phyloP scores from a whole-genome alignment of 2,888 invertebrate genomes.

The Andrena chrysosceles region DNA sequence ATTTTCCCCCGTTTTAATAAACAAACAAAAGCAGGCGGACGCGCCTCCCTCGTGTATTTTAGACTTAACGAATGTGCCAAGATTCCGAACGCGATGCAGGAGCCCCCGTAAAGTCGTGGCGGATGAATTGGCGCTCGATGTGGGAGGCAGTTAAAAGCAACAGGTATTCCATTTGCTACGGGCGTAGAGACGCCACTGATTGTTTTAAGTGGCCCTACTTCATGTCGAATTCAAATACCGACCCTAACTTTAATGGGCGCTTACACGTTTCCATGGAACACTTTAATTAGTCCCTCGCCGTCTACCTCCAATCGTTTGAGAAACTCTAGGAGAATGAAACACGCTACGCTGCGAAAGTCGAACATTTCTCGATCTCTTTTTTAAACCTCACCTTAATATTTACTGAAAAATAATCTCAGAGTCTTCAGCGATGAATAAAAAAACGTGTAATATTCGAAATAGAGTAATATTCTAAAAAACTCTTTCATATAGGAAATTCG shows the following conservation, averaged over 20 bases:
- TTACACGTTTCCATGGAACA: neutral
- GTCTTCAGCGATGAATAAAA: too few relatives aligned
- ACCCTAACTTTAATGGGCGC: neutral
- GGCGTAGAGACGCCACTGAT: slow-evolving; percentile 38
- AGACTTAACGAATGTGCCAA: slow-evolving; percentile 64
- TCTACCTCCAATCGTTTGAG: too few relatives aligned
- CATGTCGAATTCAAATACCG: slow-evolving; percentile 15
- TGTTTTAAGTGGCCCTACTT: slow-evolving; percentile 44
- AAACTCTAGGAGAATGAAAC: too few relatives aligned
- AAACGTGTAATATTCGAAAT: too few relatives aligned
- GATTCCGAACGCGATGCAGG: slow-evolving; percentile 46
- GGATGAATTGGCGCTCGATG: slow-evolving; percentile 40
- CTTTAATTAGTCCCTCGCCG: too few relatives aligned
- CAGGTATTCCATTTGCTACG: slow-evolving; percentile 63
- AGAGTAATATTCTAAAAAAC: too few relatives aligned
- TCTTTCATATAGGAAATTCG: too few relatives aligned
- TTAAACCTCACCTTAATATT: too few relatives aligned
- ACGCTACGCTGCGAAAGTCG: too few relatives aligned
- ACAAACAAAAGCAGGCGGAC: slow-evolving; percentile 52
- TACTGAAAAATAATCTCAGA: too few relatives aligned
- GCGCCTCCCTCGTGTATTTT: slow-evolving; percentile 57
- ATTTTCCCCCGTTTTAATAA: slow-evolving; percentile 53
- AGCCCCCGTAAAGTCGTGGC: slow-evolving; percentile 32
- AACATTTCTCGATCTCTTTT: too few relatives aligned
- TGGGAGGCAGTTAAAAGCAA: slow-evolving; percentile 55